These are phyloP conservation scores for Eurypyga helias DNA, from an alignment of 2,113 vertebrate genomes.

Conservation along the genomic window DNA sequence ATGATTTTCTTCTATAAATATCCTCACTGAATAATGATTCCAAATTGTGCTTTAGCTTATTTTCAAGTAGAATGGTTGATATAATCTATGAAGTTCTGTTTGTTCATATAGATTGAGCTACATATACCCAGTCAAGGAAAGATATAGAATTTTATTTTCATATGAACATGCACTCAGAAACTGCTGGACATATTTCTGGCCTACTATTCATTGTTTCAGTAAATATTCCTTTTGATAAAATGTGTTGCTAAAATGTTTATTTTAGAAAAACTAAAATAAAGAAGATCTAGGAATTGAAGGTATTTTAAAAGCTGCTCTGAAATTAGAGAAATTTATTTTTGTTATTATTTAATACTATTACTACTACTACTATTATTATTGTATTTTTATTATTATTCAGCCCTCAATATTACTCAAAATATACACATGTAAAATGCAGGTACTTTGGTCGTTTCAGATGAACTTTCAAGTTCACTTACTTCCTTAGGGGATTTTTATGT, in stretches of 20 bases:
- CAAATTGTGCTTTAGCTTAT: not conserved
- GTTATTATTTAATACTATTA: too few species aligned
- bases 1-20: not conserved
- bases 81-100: not conserved
- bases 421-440: not conserved
- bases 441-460: not conserved
- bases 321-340: not conserved
- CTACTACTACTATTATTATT: too few species aligned
- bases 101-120: not conserved
- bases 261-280: not conserved
- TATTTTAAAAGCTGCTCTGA: not conserved
- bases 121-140: not conserved
- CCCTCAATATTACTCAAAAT: not conserved
- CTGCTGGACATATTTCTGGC: not conserved
- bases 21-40: not conserved
- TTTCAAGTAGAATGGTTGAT: not conserved
- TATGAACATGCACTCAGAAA: not conserved
- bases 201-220: not conserved
- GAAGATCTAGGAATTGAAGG: not conserved
- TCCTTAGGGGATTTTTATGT: not conserved
- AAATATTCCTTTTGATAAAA: not conserved
- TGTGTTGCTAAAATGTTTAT: not conserved
- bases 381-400: not conserved
- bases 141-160: not conserved
- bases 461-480: not conserved